These are phyloP conservation scores for Palythoa heliodiscus DNA, from an alignment of 92 coral and sea anemone species.

Conservation along the genomic window DNA sequence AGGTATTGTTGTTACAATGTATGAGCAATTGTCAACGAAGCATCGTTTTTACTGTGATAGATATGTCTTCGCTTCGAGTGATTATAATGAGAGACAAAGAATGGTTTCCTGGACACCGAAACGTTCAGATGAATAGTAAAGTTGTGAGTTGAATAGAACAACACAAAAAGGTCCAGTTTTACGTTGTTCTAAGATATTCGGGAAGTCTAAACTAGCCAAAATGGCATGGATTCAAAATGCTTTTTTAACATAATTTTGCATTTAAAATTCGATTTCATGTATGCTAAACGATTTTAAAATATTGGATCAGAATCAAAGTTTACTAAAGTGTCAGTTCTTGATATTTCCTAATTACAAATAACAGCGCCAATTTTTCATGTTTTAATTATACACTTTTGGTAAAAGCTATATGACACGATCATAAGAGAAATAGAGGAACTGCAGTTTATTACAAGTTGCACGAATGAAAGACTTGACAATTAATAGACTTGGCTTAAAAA, in stretches of 20 bases:
- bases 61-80: neutral
- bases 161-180: conserved; percentile 1
- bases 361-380: conserved; percentile 17
- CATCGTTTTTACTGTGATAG: conserved; percentile 4
- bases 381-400: conserved; percentile 17
- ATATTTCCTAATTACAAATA: conserved; percentile 31
- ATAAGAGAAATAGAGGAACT: conserved; percentile 1
- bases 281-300: conserved; percentile 17
- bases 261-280: conserved; percentile 14
- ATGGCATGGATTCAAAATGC: conserved; percentile 20
- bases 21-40: neutral
- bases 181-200: neutral
- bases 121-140: conserved; percentile 35
- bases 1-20: conserved; percentile 10
- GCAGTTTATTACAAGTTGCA: conserved; percentile 38
- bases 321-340: conserved; percentile 33
- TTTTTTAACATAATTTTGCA: neutral
- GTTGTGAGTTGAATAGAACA: conserved; percentile 21
- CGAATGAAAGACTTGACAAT: conserved; percentile 29
- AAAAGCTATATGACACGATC: neutral
- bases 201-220: neutral
- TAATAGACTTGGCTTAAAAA: conserved; percentile 30
- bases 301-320: conserved; percentile 21
- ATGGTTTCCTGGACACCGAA: conserved; percentile 26
- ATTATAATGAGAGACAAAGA: conserved; percentile 16